These are phyloP conservation scores for Corynorhinus townsendii DNA, from an alignment of 2,113 vertebrate species.

Conservation along the genomic window DNA sequence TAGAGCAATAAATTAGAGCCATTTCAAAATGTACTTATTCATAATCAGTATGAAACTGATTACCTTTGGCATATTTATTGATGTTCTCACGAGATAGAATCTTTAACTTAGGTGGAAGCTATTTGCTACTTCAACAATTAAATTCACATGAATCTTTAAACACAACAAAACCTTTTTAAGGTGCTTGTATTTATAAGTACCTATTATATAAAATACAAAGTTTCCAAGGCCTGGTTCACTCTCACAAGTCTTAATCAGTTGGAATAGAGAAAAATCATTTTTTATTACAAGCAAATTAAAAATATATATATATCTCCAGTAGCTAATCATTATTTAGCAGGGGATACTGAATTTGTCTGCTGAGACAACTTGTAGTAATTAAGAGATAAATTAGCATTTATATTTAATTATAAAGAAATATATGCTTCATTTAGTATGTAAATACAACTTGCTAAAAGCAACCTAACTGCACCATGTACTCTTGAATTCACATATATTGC, in stretches of 20 bases:
- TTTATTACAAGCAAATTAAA: conserved; percentile 45
- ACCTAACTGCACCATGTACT: background rate
- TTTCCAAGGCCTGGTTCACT: background rate
- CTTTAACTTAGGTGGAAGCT: background rate
- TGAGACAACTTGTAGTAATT: conserved; percentile 55
- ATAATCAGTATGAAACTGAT: background rate
- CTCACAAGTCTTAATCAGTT: background rate
- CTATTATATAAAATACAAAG: background rate
- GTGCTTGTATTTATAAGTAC: background rate
- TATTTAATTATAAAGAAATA: conserved; percentile 50
- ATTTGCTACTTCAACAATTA: background rate
- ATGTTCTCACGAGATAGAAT: background rate
- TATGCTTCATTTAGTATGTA: conserved; percentile 42
- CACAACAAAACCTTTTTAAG: background rate
- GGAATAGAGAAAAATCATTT: background rate
- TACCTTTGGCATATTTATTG: background rate
- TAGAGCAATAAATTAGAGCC: background rate
- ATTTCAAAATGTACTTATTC: background rate
- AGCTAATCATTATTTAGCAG: conserved; percentile 24
- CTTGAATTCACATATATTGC: conserved; percentile 31
- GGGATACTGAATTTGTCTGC: background rate
- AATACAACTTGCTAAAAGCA: conserved; percentile 25
- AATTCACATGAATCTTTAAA: background rate
- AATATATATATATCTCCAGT: conserved; percentile 23
- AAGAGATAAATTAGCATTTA: conserved; percentile 52